A percentile compares a stretch with the other conserved stretches of the same genome.
phyloP scores from a whole-genome alignment of 2,888 invertebrate genomes.

The Pyrgus malvae region DNA sequence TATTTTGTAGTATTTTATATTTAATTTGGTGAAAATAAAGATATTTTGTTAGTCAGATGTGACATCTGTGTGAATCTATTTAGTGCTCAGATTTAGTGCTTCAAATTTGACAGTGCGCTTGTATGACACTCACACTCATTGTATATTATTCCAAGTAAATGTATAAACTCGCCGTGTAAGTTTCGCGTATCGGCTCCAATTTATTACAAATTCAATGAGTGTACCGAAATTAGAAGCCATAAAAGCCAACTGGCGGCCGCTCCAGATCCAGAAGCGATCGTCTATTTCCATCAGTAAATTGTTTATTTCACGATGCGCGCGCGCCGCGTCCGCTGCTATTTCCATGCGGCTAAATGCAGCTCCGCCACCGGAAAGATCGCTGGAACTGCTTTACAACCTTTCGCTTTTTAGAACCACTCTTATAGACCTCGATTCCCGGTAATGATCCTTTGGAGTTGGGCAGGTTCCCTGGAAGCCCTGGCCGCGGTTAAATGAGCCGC shows the following conservation, averaged over 20 bases:
- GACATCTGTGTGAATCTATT: too few species aligned
- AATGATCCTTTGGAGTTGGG: not conserved
- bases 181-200: slow-evolving; percentile 12
- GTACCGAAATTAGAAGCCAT: slow-evolving; percentile 56
- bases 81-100: too few species aligned
- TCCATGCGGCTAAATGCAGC: slow-evolving; percentile 64
- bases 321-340: slow-evolving; percentile 62
- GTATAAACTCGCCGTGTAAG: too few species aligned
- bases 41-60: too few species aligned
- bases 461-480: not conserved
- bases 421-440: slow-evolving; percentile 6
- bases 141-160: too few species aligned
- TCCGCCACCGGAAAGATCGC: slow-evolving; percentile 58
- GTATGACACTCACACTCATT: too few species aligned
- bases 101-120: too few species aligned
- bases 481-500: not conserved
- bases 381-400: slow-evolving; percentile 23
- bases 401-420: slow-evolving; percentile 22
- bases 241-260: slow-evolving; percentile 60
- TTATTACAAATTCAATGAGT: slow-evolving; percentile 21
- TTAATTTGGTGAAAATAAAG: too few species aligned
- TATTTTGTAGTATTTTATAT: too few species aligned
- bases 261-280: slow-evolving; percentile 60
- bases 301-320: slow-evolving; percentile 51
- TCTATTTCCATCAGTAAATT: slow-evolving; percentile 63